Conservation (phyloP, 1,140 invertebrate genomes). For the Pogonomyrmex barbatus region DNA sequence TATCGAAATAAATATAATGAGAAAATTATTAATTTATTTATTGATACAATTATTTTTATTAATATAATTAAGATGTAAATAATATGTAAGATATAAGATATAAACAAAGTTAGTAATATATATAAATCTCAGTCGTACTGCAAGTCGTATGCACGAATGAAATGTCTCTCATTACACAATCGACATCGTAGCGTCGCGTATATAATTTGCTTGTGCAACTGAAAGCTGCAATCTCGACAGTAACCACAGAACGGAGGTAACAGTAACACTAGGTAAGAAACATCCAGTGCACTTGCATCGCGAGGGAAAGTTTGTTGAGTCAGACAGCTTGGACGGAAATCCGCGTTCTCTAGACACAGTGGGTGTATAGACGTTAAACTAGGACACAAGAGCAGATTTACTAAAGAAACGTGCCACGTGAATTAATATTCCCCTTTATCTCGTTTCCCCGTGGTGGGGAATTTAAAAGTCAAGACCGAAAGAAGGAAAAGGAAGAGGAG, state of each 20-base stretch:
- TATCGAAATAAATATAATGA: not conserved
- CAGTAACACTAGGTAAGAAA: constrained; percentile 16
- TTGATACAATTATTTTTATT: too few species aligned
- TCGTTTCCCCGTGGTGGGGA: not conserved
- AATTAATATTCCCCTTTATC: constrained; percentile 53
- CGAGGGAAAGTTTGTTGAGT: constrained; percentile 39
- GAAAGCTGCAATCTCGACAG: constrained; percentile 2
- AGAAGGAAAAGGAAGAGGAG: not conserved
- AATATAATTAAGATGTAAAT: too few species aligned
- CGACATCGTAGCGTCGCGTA: not conserved
- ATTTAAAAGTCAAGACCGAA: constrained; percentile 32
- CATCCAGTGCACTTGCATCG: constrained; percentile 30
- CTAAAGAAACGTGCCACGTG: constrained; percentile 19
- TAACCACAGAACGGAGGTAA: constrained; percentile 21
- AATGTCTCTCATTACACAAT: not conserved
- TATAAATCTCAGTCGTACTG: not conserved
- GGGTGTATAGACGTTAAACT: constrained; percentile 41
- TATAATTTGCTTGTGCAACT: not conserved
- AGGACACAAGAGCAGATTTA: constrained; percentile 41
- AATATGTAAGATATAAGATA: not conserved
- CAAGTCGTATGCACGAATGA: not conserved
- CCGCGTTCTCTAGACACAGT: constrained; percentile 4
- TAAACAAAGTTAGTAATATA: constrained; percentile 13
- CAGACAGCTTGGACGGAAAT: constrained; percentile 41
- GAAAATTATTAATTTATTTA: not conserved